phyloP scores from a whole-genome alignment of 1,140 invertebrate genomes.

The Drosophila pallidifrons region DNA sequence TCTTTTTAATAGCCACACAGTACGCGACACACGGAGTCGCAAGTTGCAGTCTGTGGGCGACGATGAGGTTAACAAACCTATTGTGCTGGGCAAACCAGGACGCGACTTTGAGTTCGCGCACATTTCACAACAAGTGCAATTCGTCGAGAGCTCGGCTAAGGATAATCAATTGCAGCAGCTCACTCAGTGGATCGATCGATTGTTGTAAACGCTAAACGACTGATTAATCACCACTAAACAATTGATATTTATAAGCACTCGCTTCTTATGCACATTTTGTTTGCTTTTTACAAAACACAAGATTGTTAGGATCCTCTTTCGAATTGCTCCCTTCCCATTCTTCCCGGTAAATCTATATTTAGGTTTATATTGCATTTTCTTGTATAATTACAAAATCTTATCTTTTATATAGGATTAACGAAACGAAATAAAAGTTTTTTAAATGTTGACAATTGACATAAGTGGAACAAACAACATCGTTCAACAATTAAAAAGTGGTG shows the following conservation, averaged over 20 bases:
- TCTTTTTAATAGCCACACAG: slow-evolving; percentile 88
- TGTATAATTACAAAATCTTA: slow-evolving; percentile 41
- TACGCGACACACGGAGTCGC: slow-evolving; percentile 91
- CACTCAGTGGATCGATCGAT: slow-evolving; percentile 71
- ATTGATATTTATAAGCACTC: slow-evolving; percentile 67
- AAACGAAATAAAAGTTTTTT: slow-evolving; percentile 26
- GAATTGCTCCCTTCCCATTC: slow-evolving; percentile 26
- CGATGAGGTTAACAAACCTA: slow-evolving; percentile 87
- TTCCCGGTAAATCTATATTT: slow-evolving; percentile 27
- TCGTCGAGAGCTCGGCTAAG: slow-evolving; percentile 90
- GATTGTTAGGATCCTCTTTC: slow-evolving; percentile 49
- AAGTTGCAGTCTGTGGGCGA: slow-evolving; percentile 90
- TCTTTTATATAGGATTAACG: slow-evolving; percentile 49
- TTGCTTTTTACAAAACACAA: slow-evolving; percentile 29
- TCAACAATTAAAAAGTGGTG: no score
- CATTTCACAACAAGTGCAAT: slow-evolving; percentile 89
- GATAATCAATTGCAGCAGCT: slow-evolving; percentile 70
- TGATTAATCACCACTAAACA: slow-evolving; percentile 38
- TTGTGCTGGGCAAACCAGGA: slow-evolving; percentile 89
- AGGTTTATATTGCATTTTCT: slow-evolving; percentile 52
- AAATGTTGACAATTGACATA: slow-evolving; percentile 10
- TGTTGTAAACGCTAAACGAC: slow-evolving; percentile 60
- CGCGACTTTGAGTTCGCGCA: slow-evolving; percentile 94
- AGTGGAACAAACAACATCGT: background rate
- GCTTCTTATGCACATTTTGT: slow-evolving; percentile 26